phyloP scores from a whole-genome alignment of 2,797 vertebrate species.

The Acipenser ruthenus region DNA sequence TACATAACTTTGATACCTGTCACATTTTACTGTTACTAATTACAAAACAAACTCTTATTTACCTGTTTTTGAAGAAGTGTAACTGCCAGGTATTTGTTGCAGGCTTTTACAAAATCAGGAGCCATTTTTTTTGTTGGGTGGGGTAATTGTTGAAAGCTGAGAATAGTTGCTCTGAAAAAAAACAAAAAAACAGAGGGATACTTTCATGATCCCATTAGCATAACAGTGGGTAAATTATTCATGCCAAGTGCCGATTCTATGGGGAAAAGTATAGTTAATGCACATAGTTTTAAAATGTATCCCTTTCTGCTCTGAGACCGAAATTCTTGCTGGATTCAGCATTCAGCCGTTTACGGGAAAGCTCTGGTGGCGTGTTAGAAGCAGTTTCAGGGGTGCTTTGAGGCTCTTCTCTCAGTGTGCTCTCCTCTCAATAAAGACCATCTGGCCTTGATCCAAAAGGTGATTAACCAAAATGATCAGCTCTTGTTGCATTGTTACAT shows the following conservation, averaged over 20 bases:
- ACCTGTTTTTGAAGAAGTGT: no score
- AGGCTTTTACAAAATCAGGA: no score
- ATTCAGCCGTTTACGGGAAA: constrained; percentile 95
- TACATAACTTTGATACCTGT: no score
- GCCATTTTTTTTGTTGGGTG: constrained; percentile 54
- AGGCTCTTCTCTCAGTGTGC: constrained; percentile 39
- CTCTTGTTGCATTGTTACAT: constrained; percentile 75
- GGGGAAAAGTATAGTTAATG: constrained; percentile 99
- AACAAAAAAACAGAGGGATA: constrained; percentile 75
- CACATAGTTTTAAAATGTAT: constrained; percentile 99
- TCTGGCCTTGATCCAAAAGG: constrained; percentile 94
- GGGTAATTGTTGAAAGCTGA: constrained; percentile 91
- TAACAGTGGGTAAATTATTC: constrained; percentile 99
- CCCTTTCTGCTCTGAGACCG: constrained; percentile 82
- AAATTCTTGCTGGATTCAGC: constrained; percentile 96
- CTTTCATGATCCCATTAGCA: constrained; percentile 99
- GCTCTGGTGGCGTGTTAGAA: constrained; percentile 76
- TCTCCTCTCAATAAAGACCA: constrained; percentile 68
- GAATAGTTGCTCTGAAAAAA: constrained; percentile 76
- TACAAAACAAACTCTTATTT: no score
- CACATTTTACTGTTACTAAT: no score
- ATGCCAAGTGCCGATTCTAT: constrained; percentile 97
- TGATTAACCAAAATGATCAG: constrained; percentile 98
- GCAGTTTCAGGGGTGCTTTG: constrained; percentile 63
- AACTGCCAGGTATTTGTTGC: no score